Percentiles rank a stretch among this genome's conserved stretches.
These are phyloP conservation scores for Agrilus biguttatus DNA, from an alignment of 2,888 invertebrate genomes.

Conservation along the genomic window DNA sequence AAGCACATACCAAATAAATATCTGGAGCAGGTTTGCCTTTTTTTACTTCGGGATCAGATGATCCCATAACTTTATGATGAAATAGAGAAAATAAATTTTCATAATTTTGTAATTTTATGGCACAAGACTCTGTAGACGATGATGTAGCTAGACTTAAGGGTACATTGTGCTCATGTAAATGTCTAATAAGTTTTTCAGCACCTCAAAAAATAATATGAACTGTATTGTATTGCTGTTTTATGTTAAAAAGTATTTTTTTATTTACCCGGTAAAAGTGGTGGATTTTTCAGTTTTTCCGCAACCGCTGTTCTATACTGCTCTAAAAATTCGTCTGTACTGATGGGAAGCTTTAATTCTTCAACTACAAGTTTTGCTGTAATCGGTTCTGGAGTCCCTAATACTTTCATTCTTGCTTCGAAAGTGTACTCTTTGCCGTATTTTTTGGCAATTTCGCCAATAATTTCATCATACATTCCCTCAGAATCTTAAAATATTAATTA, in stretches of 20 bases:
- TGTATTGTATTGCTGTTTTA: background rate
- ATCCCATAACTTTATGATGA: constrained; percentile 45
- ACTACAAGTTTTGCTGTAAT: constrained; percentile 39
- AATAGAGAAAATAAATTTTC: constrained; percentile 37
- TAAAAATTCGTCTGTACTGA: constrained; percentile 45
- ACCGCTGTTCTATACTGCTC: constrained; percentile 33
- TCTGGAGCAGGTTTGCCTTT: constrained; percentile 60
- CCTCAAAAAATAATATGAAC: constrained; percentile 20
- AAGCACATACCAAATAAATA: constrained; percentile 48
- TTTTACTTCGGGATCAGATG: constrained; percentile 51
- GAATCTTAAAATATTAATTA: constrained; percentile 47
- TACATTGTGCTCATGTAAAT: constrained; percentile 43
- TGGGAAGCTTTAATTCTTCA: constrained; percentile 41
- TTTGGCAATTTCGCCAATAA: constrained; percentile 52
- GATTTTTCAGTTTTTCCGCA: constrained; percentile 35
- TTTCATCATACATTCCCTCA: constrained; percentile 63
- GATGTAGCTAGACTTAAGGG: constrained; percentile 59
- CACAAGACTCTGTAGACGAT: constrained; percentile 40
- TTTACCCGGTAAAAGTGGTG: constrained; percentile 44
- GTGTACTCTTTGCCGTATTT: constrained; percentile 66
- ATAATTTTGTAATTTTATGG: constrained; percentile 38
- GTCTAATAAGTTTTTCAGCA: constrained; percentile 44
- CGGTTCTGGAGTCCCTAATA: constrained; percentile 36
- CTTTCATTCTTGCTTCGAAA: constrained; percentile 44
- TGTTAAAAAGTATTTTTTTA: background rate